These are phyloP conservation scores for Artemia sinica DNA, from an alignment of 2,888 invertebrate genomes.

Conservation along the genomic window DNA sequence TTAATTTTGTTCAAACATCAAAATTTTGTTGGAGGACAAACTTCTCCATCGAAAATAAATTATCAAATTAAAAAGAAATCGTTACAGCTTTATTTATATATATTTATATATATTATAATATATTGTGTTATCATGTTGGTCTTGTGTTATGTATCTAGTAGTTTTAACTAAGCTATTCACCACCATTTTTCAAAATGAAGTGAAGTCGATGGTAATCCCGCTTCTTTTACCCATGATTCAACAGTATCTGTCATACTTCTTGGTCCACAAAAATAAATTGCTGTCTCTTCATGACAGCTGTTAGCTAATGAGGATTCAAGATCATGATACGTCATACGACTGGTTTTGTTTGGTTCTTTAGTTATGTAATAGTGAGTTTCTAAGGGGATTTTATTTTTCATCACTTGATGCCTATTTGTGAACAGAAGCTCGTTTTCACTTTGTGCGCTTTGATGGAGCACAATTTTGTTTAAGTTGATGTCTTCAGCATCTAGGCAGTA, in stretches of 20 bases:
- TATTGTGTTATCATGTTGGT: too few species aligned
- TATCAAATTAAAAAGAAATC: too few species aligned
- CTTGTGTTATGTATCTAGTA: neutral
- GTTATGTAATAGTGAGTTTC: neutral
- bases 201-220: neutral
- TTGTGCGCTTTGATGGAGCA: conserved; percentile 32
- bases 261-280: conserved; percentile 7
- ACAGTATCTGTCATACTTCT: neutral
- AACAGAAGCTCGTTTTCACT: conserved; percentile 32
- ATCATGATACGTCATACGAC: neutral
- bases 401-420: conserved; percentile 28
- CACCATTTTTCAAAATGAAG: conserved; percentile 7
- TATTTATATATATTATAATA: too few species aligned
- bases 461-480: conserved; percentile 25
- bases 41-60: too few species aligned
- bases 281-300: neutral
- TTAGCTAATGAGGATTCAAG: neutral
- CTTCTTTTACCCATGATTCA: neutral
- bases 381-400: neutral
- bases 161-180: neutral
- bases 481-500: conserved; percentile 19
- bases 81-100: too few species aligned
- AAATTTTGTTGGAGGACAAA: too few species aligned
- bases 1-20: too few species aligned
- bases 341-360: neutral